These are phyloP conservation scores for Hassar affinis DNA, from an alignment of 2,113 vertebrate genomes.

Conservation along the genomic window DNA sequence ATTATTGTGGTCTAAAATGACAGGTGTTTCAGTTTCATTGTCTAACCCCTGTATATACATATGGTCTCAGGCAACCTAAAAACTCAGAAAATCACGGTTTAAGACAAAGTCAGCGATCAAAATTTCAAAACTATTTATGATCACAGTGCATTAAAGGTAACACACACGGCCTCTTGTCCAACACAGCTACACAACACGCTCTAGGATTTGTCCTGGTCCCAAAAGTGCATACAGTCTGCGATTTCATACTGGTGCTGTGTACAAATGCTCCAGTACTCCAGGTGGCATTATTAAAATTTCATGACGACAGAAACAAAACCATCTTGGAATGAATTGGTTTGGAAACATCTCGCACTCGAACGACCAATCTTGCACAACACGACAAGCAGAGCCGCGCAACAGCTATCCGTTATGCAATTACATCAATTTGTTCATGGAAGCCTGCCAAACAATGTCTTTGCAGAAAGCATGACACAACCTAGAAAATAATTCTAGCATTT, in stretches of 20 bases:
- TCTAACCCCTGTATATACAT: too few species aligned
- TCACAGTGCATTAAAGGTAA: not conserved
- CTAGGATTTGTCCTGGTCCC: not conserved
- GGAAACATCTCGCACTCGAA: not conserved
- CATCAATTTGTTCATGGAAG: not conserved
- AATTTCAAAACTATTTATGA: not conserved
- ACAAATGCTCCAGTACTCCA: not conserved
- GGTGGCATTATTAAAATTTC: not conserved
- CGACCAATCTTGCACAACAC: not conserved
- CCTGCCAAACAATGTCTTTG: not conserved
- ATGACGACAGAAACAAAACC: conserved; percentile 9
- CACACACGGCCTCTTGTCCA: not conserved
- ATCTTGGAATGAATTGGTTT: not conserved
- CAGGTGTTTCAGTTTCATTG: too few species aligned
- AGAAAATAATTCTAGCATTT: not conserved
- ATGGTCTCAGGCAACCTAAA: not conserved
- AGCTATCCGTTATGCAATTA: not conserved
- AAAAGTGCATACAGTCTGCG: not conserved
- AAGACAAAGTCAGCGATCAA: not conserved
- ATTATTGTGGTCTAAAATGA: too few species aligned
- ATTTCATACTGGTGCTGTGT: not conserved
- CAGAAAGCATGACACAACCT: not conserved
- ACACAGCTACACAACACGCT: not conserved
- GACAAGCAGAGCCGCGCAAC: not conserved
- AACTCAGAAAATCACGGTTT: not conserved